Evolutionary conservation across 2,888 invertebrate genomes (phyloP), one percentile per base, ranked within the genome.

Genomic region (Periphyllus acericola): DNA sequence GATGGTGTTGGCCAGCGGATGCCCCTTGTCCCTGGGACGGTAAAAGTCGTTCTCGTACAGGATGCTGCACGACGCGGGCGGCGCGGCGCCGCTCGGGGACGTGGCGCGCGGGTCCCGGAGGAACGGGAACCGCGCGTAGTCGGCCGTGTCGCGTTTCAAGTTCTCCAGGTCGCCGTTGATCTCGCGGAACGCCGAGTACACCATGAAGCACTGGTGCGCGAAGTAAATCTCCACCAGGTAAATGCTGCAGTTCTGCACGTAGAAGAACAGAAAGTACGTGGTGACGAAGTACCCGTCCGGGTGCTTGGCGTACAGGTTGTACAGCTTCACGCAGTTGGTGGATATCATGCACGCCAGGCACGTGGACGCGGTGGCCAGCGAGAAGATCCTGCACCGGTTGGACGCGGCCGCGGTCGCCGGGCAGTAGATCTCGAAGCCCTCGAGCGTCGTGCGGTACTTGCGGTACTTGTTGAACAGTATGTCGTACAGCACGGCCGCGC

Each of bases 211-310:
- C 14, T 81, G 52, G 36, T 52, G 32, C 14, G 60, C 82, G 60
- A 89, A 89, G 46, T 87, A 83, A 3, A 60, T 72, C 72, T 89
- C 89, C 55, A 60, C 72, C 14, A 25, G 86, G 29, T 80, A 83
- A 3, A 68, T 72, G 55, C 82, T 86, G 29, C 83, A 74, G 40
- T 87, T 89, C 55, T 89, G 89, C 32, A 76, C 71, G 32, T 78
- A 71, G 8, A 87, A 72, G 17, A 71, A 68, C 76, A 85, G 40
- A 55, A 66, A 82, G 68, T 68, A 68, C 68, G n/a, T 9, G n/a
- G n/a, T 25, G 0, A n/a, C 68, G 2, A n/a, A 25, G 8, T 25
- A 25, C 1, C 85, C 66, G 34, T 66, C 82, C 21, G 60, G 21
- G 14, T 75, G 81, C n/a, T 55, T 75, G n/a, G 17, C 75, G 40